Evolutionary conservation across 2,797 vertebrate genomes (phyloP).

Genomic region (Rhinella marina): DNA sequence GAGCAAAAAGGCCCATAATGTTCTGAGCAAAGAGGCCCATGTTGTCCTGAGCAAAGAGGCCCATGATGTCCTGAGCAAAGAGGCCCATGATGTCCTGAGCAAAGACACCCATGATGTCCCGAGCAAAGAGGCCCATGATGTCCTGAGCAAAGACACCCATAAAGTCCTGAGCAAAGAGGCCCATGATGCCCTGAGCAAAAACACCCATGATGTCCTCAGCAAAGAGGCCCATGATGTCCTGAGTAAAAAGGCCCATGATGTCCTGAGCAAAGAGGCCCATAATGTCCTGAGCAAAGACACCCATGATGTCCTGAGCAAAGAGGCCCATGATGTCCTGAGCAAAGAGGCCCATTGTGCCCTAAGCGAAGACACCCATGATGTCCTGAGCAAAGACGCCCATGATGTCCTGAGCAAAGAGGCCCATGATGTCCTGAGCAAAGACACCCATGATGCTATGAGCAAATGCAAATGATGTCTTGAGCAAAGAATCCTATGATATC

Average conservation of each 20-base stretch:
- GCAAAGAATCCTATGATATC: not conserved
- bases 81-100: too few species aligned
- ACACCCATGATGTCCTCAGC: not conserved
- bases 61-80: too few species aligned
- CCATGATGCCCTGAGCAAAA: not conserved
- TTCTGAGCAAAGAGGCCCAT: not conserved
- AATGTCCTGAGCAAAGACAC: not conserved
- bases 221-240: not conserved
- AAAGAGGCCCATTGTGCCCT: not conserved
- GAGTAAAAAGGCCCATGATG: too few species aligned
- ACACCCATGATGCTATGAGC: not conserved
- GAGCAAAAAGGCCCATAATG: too few species aligned
- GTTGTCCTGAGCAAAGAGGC: not conserved
- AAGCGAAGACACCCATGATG: too few species aligned
- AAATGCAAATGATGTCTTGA: too few species aligned
- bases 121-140: not conserved
- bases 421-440: not conserved
- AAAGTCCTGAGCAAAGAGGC: not conserved
- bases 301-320: not conserved
- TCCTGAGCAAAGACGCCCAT: not conserved
- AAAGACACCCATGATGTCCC: too few species aligned
- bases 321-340: not conserved
- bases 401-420: not conserved
- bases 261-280: too few species aligned
- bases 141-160: not conserved